phyloP scores from a whole-genome alignment of 2,113 vertebrate species.

The Caloenas nicobarica region DNA sequence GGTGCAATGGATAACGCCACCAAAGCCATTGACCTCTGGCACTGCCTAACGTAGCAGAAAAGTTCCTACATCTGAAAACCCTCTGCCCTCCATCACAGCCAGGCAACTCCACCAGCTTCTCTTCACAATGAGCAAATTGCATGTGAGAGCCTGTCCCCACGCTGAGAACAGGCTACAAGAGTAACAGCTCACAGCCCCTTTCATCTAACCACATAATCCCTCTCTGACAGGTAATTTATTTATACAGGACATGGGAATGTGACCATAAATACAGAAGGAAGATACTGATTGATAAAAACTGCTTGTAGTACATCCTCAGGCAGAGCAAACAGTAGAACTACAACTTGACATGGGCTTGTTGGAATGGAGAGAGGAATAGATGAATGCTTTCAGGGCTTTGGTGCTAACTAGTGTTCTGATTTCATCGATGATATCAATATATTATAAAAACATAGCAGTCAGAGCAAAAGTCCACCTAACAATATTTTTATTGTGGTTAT shows the following conservation, averaged over 20 bases:
- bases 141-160: not conserved
- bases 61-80: not conserved
- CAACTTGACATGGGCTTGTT: not conserved
- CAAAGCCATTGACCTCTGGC: not conserved
- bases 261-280: not conserved
- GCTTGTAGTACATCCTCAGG: no score
- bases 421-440: not conserved
- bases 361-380: not conserved
- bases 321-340: not conserved
- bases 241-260: not conserved
- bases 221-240: not conserved
- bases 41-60: not conserved
- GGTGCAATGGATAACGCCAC: rapidly evolving
- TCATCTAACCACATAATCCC: not conserved
- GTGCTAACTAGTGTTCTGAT: not conserved
- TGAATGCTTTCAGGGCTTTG: not conserved
- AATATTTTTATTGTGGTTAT: not conserved
- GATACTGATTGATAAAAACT: not conserved
- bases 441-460: not conserved
- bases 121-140: not conserved
- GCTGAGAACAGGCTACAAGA: not conserved
- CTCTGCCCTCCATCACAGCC: not conserved
- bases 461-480: not conserved
- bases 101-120: not conserved
- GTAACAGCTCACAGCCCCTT: not conserved